Base-by-base conservation (phyloP, 2,113 vertebrate genomes). In the Polypterus bichir region DNA sequence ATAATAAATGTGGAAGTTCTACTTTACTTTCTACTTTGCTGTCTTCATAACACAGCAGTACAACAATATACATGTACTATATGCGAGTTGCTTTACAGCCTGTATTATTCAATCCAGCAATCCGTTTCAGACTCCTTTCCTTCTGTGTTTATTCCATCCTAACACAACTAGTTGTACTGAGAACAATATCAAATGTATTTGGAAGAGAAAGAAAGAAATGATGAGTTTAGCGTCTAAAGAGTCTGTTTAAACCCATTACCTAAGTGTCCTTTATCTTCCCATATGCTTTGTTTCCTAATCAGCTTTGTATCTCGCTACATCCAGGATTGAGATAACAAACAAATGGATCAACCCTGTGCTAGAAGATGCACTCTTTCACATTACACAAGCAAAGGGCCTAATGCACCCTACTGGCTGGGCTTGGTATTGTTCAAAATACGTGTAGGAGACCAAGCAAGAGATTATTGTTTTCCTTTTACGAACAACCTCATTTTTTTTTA, bases 241-340 rank as follows among this genome's bases (percentile, higher is more conserved):
- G 77, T 68, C 81, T 1, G 4, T 70, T 70, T 85, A 88, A 90
- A 82, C 82, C 84, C 81, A 89, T 89, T 91, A 91, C 76, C 82
- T 82, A 88, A 88, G 87, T 85, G 78, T 84, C 77, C 76, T 83
- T 88, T 86, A 85, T 81, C 83, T 66, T 47, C 65, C 81, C 82
- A 82, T 83, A 85, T 87, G 85, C 83, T 88, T 87, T 85, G 84
- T 83, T 72, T 76, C 73, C 68, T 91, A 86, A 92, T 91, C 89
- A 89, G 86, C 84, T 91, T 88, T 88, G 83, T 86, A 88, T 89
- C 85, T 83, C 77, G 70, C 77, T 77, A 90, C 90, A 89, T 88
- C 84, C 81, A 76, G 84, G 82, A 83, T 73, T 82, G 83, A 88
- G 84, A 89, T 88, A 89, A 87, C 81, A 89, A 89, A 88, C 82